phyloP scores from a whole-genome alignment of 2,888 invertebrate genomes.

The Lasioglossum zephyrum region DNA sequence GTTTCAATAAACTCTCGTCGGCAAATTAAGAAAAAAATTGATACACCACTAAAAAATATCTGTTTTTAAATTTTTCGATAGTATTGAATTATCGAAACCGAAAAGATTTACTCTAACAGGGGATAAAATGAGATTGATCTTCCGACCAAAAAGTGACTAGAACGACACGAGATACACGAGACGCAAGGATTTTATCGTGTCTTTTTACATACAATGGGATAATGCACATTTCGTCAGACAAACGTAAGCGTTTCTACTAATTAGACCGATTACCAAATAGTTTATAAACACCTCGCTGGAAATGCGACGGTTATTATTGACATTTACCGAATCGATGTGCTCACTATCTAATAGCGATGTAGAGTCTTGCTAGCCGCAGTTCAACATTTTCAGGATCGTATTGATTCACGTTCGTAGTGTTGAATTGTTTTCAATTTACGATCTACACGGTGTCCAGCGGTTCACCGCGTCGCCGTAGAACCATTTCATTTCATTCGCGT shows the following conservation, averaged over 20 bases:
- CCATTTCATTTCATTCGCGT: not conserved
- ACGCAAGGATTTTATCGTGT: slow-evolving; percentile 12
- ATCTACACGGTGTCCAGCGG: slow-evolving; percentile 8
- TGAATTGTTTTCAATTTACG: slow-evolving; percentile 20
- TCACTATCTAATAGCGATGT: slow-evolving; percentile 19
- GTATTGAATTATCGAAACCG: no score
- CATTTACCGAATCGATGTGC: slow-evolving; percentile 33
- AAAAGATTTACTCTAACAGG: not conserved
- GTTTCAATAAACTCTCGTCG: no score
- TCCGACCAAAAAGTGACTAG: not conserved
- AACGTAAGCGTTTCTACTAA: slow-evolving; percentile 10
- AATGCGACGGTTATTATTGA: slow-evolving; percentile 5
- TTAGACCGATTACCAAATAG: not conserved
- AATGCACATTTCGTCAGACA: slow-evolving; percentile 7
- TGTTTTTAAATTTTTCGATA: no score
- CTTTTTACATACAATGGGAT: slow-evolving; percentile 36
- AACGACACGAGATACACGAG: not conserved
- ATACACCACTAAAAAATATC: no score
- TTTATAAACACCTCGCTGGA: not conserved
- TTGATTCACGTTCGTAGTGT: slow-evolving; percentile 28
- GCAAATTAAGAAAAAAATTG: no score
- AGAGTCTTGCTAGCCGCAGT: slow-evolving; percentile 17
- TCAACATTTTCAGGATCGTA: not conserved
- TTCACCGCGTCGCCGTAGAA: slow-evolving; percentile 4
- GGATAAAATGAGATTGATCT: not conserved